Percentiles rank a stretch among this genome's conserved stretches.
phyloP scores from a whole-genome alignment of 2,888 invertebrate species.

The Nemotelus nigrinus region DNA sequence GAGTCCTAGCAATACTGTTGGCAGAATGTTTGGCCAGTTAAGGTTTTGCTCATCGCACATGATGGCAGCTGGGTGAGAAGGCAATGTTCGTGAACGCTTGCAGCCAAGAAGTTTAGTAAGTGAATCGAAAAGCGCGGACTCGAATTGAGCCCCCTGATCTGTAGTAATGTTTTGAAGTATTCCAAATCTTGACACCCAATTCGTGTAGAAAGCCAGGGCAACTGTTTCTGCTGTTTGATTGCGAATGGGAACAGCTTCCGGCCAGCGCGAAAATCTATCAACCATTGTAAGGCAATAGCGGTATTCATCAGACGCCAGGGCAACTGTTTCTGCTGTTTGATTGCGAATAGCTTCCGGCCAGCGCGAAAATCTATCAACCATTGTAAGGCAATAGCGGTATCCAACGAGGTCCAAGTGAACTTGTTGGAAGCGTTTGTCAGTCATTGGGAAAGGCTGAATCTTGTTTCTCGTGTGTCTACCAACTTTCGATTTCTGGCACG shows the following conservation, averaged over 20 bases:
- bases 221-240: too few relatives aligned
- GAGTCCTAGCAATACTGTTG: background rate
- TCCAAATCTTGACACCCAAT: background rate
- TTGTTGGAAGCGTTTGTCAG: background rate
- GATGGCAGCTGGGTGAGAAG: constrained; percentile 57
- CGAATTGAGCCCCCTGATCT: background rate
- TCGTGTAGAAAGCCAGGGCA: constrained; percentile 53
- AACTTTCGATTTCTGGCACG: background rate
- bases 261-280: too few relatives aligned
- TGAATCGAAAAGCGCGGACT: constrained; percentile 38
- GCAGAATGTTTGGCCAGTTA: background rate
- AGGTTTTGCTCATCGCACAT: constrained; percentile 46
- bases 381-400: background rate
- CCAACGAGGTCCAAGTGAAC: background rate
- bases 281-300: too few relatives aligned
- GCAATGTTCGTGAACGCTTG: constrained; percentile 55
- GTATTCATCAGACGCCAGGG: too few relatives aligned
- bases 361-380: background rate
- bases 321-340: constrained; percentile 21
- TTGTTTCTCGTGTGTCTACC: background rate
- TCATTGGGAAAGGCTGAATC: background rate
- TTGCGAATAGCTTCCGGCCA: constrained; percentile 5
- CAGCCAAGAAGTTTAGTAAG: constrained; percentile 54
- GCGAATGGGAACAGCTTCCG: too few relatives aligned
- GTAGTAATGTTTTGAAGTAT: background rate